phyloP scores from a whole-genome alignment of 2,888 invertebrate genomes.

The Temnothorax ravouxi region DNA sequence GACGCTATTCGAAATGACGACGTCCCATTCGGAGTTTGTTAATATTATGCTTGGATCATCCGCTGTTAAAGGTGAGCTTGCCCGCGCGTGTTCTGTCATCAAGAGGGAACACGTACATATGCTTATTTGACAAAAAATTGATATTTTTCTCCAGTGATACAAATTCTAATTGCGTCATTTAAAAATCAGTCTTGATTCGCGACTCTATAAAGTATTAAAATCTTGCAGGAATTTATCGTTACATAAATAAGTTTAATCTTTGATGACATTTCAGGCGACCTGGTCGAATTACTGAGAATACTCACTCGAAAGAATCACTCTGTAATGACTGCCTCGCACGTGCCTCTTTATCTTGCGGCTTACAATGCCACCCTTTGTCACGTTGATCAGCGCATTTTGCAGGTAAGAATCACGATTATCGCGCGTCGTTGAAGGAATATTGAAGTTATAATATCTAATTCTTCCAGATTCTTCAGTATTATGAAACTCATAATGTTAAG shows the following conservation, averaged over 20 bases:
- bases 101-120: constrained; percentile 1
- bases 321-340: constrained; percentile 90
- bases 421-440: neutral
- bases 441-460: constrained; percentile 50
- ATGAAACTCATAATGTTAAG: constrained; percentile 90
- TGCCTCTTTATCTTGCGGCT: constrained; percentile 92
- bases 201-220: neutral
- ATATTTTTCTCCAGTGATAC: neutral
- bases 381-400: constrained; percentile 90
- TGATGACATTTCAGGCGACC: constrained; percentile 87
- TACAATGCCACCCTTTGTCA: constrained; percentile 91
- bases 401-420: constrained; percentile 78
- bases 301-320: constrained; percentile 89
- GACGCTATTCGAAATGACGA: constrained; percentile 91
- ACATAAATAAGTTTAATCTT: neutral
- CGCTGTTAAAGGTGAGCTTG: constrained; percentile 81
- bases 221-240: neutral
- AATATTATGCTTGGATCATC: constrained; percentile 89
- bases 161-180: neutral
- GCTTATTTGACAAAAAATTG: neutral
- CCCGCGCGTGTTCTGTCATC: neutral
- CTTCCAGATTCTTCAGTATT: constrained; percentile 89
- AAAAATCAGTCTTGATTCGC: neutral
- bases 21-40: constrained; percentile 92
- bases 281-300: constrained; percentile 89